Evolutionary conservation across 2,797 vertebrate genomes (phyloP), one percentile per base, ranked within the genome.

Genomic region (Melanotaenia parkinsoni): DNA sequence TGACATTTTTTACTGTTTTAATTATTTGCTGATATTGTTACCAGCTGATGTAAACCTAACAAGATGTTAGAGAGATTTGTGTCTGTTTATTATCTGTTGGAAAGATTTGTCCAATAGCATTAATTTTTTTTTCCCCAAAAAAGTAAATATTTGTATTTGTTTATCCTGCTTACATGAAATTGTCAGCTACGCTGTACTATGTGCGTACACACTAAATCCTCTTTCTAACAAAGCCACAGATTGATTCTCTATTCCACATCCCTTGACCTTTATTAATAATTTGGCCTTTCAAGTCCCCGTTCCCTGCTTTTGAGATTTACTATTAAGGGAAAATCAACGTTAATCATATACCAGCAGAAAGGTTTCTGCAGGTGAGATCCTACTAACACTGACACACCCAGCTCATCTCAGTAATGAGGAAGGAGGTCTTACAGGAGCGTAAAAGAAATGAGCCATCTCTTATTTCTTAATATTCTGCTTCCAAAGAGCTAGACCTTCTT

Each of bases 251-350:
- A 94, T 83, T 91, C 93, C 95, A 88, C 95, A 91, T 88, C 94
- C 94, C 86, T 83, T 97, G 96, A 98, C 97, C 97, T 99, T 99
- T 98, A 95, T 95, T 97, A 96, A 96, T 96, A 96, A 97, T 97
- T 95, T 94, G 91, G 92, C 91, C 91, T 94, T 94, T 90, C 94
- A 93, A 93, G 94, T 90, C 89, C 86, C 88, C 92, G 77, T 95
- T 88, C 89, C 88, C 91, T 94, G 89, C 93, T 94, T 94, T 79
- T 13, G 3, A 53, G 24, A 53, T 54, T 26, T 26, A 54, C 24
- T 54, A 28, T 54, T 2, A 14, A 26, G 11, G 24, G 12, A 13
- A 28, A 54, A 51, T 11, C n/a, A 11, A 9, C 0, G 20, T 47
- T 16, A 4, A 43, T 43, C 40, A 43, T 43, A 0, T 50, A 3